phyloP scores from a whole-genome alignment of 2,888 invertebrate species.

The Orthosia cruda region DNA sequence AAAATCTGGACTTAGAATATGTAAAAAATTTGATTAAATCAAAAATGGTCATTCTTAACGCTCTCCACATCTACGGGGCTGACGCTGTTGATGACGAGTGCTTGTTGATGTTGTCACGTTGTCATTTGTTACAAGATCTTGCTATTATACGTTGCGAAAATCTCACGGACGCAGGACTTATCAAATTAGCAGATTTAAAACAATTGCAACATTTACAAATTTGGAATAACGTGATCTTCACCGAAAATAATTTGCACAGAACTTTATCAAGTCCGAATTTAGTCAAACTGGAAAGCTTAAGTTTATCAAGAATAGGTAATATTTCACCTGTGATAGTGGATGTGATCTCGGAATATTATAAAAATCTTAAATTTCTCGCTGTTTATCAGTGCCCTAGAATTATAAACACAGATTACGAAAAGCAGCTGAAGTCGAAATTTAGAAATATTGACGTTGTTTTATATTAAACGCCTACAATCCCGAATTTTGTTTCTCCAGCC shows the following conservation, averaged over 20 bases:
- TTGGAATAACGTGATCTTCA: conserved; percentile 87
- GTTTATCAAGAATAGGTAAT: conserved; percentile 86
- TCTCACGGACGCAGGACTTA: conserved; percentile 84
- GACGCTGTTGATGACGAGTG: conserved; percentile 83
- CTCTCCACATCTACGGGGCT: conserved; percentile 86
- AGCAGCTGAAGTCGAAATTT: conserved; percentile 86
- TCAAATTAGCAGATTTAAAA: conserved; percentile 77
- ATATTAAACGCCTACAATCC: conserved; percentile 63
- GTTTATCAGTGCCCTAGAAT: conserved; percentile 88
- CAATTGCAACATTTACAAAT: conserved; percentile 83
- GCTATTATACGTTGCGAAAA: conserved; percentile 86
- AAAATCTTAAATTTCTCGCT: conserved; percentile 85
- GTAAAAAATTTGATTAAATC: conserved; percentile 80
- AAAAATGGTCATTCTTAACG: conserved; percentile 79
- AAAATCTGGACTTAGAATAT: conserved; percentile 79
- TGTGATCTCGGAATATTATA: conserved; percentile 86
- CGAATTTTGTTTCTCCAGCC: background rate
- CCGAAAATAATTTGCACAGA: conserved; percentile 79
- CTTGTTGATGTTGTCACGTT: conserved; percentile 81
- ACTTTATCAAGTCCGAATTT: conserved; percentile 81
- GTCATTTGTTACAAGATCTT: conserved; percentile 82
- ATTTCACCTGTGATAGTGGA: conserved; percentile 85
- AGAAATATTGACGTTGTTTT: conserved; percentile 87
- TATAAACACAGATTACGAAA: conserved; percentile 85
- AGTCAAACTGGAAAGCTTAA: conserved; percentile 82